Evolutionary conservation across 2,797 vertebrate species (phyloP), one percentile per base, ranked within the genome.

Genomic region (Cetoscarus ocellatus): DNA sequence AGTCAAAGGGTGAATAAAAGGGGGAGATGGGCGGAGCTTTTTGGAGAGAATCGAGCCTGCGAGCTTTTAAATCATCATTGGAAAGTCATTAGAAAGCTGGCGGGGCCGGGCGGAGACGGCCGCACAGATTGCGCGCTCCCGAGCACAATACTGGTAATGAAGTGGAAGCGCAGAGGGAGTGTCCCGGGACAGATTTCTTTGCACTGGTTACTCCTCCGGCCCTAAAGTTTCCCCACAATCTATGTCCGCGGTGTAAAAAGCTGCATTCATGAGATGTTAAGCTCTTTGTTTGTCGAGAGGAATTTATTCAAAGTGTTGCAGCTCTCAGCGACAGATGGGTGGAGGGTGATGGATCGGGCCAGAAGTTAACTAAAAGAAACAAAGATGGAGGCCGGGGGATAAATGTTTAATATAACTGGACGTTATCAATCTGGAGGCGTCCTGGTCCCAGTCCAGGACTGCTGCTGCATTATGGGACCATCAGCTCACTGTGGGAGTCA

Each of bases 191-290:
- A 79, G 74, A 90, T 91, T 93, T 93, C 92, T 94, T 92, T 90
- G 77, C 90, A 84, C 75, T 75, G 65, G 86, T 92, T 83, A 86
- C 87, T 88, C 83, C 79, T 17, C 79, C 68, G 83, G 75, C 88
- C 80, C 84, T 92, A 90, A 93, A 89, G 82, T 92, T 91, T 79
- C 88, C 71, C 84, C 82, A 44, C 89, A 91, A 86, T 93, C 88
- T 93, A 91, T 90, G 81, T 66, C 58, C 38, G 78, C 72, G 70
- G 91, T 86, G 91, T 94, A 91, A 83, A 69, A 94, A 95, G 94
- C 91, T 93, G 94, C 95, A 97, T 97, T 98, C 96, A 97, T 97
- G 96, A 97, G 91, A 88, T 94, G 94, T 95, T 95, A 94, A 94
- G 75, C 80, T 81, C 92, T 94, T 94, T 94, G 92, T 93, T 88